Evolutionary conservation across 2,113 vertebrate species (phyloP).

Genomic region (Rana temporaria): DNA sequence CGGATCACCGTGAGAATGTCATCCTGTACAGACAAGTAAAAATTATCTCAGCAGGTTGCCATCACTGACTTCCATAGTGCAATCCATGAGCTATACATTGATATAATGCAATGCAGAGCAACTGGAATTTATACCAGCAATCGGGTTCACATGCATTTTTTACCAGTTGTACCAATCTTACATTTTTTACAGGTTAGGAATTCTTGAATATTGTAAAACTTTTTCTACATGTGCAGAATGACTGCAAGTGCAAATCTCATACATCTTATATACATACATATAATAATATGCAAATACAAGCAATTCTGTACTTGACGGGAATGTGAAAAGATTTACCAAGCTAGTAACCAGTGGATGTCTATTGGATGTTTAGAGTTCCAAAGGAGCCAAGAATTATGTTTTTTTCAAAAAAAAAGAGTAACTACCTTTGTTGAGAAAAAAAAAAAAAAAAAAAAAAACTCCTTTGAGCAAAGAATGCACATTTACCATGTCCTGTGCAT

Average conservation of each 20-base stretch:
- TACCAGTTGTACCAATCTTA: not conserved
- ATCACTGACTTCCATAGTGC: not conserved
- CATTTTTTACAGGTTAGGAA: not conserved
- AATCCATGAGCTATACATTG: not conserved
- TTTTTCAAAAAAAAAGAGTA: no score
- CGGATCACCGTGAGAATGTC: slow-evolving; percentile 97
- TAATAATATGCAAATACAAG: no score
- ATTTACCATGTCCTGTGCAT: no score
- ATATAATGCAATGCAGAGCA: not conserved
- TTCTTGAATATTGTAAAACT: not conserved
- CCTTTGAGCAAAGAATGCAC: no score
- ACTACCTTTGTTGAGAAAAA: no score
- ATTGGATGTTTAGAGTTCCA: no score
- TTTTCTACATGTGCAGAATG: slow-evolving; percentile 1
- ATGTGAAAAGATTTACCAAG: no score
- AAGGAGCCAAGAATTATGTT: no score
- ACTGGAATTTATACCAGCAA: slow-evolving; percentile 13
- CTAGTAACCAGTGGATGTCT: no score
- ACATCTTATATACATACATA: slow-evolving; percentile 27
- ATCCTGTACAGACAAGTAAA: slow-evolving; percentile 79
- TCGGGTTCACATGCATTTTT: slow-evolving; percentile 16
- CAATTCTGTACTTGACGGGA: no score
- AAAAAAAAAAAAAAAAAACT: no score
- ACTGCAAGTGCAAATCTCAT: slow-evolving; percentile 29
- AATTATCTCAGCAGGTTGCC: slow-evolving; percentile 54